phyloP scores from a whole-genome alignment of 2,888 invertebrate genomes.

The Dendrolimus houi region DNA sequence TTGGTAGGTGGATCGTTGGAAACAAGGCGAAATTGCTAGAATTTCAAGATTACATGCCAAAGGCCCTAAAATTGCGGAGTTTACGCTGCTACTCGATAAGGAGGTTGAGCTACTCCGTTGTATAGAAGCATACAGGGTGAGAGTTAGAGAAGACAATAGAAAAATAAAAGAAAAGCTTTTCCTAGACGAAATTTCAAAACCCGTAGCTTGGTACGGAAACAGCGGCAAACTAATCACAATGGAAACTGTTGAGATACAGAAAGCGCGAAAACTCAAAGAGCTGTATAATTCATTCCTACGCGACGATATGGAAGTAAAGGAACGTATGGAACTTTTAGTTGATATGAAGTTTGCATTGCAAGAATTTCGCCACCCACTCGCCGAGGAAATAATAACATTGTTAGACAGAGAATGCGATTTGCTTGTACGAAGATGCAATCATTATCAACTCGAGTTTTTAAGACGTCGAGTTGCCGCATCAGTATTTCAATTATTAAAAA shows the following conservation, averaged over 20 bases:
- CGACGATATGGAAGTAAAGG: slow-evolving; percentile 75
- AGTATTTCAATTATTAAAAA: slow-evolving; percentile 74
- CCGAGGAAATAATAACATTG: slow-evolving; percentile 77
- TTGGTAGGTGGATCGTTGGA: slow-evolving; percentile 79
- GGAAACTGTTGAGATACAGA: slow-evolving; percentile 88
- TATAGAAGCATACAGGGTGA: slow-evolving; percentile 80
- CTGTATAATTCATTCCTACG: slow-evolving; percentile 82
- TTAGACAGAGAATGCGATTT: slow-evolving; percentile 85
- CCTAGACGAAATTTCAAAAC: slow-evolving; percentile 81
- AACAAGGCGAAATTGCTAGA: slow-evolving; percentile 77
- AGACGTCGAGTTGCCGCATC: slow-evolving; percentile 79
- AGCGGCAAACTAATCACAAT: slow-evolving; percentile 83
- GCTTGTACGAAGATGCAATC: slow-evolving; percentile 77
- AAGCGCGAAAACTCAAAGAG: slow-evolving; percentile 83
- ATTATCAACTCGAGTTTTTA: slow-evolving; percentile 77
- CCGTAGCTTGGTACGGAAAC: slow-evolving; percentile 85
- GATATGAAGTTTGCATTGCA: slow-evolving; percentile 82
- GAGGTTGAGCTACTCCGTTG: slow-evolving; percentile 82
- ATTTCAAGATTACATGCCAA: slow-evolving; percentile 80
- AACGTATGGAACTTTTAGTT: slow-evolving; percentile 82
- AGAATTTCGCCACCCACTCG: slow-evolving; percentile 73
- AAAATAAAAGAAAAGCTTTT: slow-evolving; percentile 78
- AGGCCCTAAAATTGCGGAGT: slow-evolving; percentile 82
- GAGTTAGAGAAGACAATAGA: slow-evolving; percentile 76
- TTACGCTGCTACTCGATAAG: slow-evolving; percentile 82